Evolutionary conservation across 2,888 invertebrate genomes (phyloP), one percentile per base, ranked within the genome.

Genomic region (Aspidiotus destructor): DNA sequence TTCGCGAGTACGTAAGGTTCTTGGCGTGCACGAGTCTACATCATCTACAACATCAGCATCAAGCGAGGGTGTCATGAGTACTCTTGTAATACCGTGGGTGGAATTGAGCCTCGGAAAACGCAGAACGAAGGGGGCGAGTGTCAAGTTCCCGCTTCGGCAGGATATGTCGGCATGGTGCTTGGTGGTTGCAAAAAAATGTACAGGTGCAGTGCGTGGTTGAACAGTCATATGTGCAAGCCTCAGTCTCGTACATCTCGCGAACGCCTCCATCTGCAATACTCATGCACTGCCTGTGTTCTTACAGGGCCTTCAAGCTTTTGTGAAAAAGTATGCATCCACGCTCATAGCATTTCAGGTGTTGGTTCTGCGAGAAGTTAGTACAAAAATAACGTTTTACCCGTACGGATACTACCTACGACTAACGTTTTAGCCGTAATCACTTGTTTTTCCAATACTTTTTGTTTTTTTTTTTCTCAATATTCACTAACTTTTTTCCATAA

Each of bases 51-150:
- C 48, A 48, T 48, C n/a, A 11, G 48, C 48, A 48, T 48, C n/a
- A 28, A 28, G 28, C 10, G 48, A 48, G n/a, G 48, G 48, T 48
- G 48, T n/a, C n/a, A 48, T 48, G 48, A 28, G 48, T 48, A 2
- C 48, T 48, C 48, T 48, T 48, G 48, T 48, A 48, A 48, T 48
- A 48, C n/a, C 48, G 48, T 48, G 10, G 48, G 48, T n/a, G 48
- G 48, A 48, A 48, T 48, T 13, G 48, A 48, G 48, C 48, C 48
- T 48, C 48, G 48, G 48, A 6, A n/a, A 48, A 48, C 48, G 6
- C 48, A 48, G n/a, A 48, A 48, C 48, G 48, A 48, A 48, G 48
- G 48, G 48, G 6, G 48, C n/a, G 3, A 48, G 48, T 48, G 48
- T 48, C 48, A n/a, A 3, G 48, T 48, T 48, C 48, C 6, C 48